These are phyloP conservation scores for Marmota monax DNA, from an alignment of 2,113 vertebrate genomes.

Conservation along the genomic window DNA sequence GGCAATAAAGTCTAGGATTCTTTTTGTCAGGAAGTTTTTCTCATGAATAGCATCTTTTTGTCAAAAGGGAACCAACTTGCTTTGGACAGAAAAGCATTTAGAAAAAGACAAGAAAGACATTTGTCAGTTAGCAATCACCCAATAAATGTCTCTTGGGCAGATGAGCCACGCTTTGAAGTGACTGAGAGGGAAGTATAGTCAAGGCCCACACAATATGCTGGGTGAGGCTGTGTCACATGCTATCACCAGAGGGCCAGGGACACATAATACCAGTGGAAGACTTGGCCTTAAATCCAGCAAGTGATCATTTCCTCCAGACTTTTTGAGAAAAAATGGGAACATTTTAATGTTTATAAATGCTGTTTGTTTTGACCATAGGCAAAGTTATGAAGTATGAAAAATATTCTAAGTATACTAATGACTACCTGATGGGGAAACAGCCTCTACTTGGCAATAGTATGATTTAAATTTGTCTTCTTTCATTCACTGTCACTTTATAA, in stretches of 20 bases:
- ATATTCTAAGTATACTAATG: conserved; percentile 1
- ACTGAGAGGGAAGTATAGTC: not conserved
- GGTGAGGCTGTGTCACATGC: not conserved
- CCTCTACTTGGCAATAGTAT: not conserved
- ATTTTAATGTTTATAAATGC: not conserved
- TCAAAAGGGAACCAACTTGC: conserved; percentile 31
- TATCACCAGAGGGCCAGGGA: not conserved
- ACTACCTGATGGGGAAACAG: not conserved
- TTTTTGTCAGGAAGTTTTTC: conserved; percentile 44
- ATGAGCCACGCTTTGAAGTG: not conserved
- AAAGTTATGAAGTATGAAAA: conserved; percentile 22
- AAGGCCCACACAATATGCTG: not conserved
- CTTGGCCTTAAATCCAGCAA: not conserved
- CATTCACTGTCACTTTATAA: conserved; percentile 17
- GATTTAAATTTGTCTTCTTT: conserved; percentile 50
- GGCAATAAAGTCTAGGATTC: conserved; percentile 12
- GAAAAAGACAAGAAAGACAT: conserved; percentile 24
- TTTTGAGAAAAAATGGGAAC: not conserved
- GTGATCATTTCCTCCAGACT: conserved; percentile 13
- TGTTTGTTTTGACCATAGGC: not conserved
- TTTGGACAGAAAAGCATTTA: conserved; percentile 13
- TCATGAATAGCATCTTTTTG: conserved; percentile 47
- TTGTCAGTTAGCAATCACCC: conserved; percentile 23
- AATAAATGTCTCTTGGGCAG: not conserved
- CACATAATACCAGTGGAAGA: not conserved